Conservation (phyloP, 2,888 invertebrate genomes). For the Meta bourneti region DNA sequence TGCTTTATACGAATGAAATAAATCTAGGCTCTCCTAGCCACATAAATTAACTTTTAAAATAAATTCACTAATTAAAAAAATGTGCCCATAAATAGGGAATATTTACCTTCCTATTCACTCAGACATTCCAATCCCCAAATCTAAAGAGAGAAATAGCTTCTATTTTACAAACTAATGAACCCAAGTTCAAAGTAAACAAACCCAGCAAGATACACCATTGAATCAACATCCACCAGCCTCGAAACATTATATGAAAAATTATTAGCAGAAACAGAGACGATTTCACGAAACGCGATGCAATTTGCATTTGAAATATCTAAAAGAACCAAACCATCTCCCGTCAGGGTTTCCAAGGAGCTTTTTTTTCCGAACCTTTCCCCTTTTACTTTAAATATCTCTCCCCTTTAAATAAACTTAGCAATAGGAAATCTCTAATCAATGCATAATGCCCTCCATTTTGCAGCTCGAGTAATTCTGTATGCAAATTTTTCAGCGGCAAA, state of each 20-base stretch:
- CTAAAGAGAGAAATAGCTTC: not conserved
- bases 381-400: not conserved
- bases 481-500: slow-evolving; percentile 15
- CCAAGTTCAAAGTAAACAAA: not conserved
- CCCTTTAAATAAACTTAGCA: not conserved
- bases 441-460: not conserved
- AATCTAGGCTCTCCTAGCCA: not conserved
- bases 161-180: not conserved
- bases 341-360: not conserved
- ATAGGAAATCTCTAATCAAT: slow-evolving; percentile 14
- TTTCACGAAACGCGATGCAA: not conserved
- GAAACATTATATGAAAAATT: not conserved
- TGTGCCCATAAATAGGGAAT: not conserved
- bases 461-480: not conserved
- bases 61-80: not conserved
- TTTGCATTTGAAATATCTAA: not conserved
- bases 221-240: not conserved
- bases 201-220: not conserved
- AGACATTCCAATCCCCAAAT: not conserved
- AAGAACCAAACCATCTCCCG: not conserved
- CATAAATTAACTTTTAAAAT: not conserved
- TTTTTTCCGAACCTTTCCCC: not conserved
- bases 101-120: not conserved
- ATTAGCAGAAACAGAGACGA: not conserved
- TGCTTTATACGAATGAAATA: not conserved